Evolutionary conservation across 35 echinoderm and acorn worm species (phyloP).

Genomic region (Patiria miniata): DNA sequence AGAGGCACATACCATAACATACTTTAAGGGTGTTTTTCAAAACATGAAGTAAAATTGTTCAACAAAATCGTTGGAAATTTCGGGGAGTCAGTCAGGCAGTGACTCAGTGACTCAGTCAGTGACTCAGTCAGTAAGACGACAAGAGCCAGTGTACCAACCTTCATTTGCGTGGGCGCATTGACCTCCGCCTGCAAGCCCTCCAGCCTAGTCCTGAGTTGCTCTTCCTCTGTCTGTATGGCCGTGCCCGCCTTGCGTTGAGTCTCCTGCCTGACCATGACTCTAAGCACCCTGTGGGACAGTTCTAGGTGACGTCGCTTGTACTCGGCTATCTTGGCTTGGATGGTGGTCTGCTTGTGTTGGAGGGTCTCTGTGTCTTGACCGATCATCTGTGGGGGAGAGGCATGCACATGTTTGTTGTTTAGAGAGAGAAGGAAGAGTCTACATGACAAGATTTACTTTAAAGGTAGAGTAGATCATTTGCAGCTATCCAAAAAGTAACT

Average conservation of each 20-base stretch:
- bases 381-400: slow-evolving; percentile 41
- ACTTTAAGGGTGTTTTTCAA: no score
- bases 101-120: no score
- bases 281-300: slow-evolving; percentile 73
- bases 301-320: slow-evolving; percentile 75
- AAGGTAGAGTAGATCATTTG: no score
- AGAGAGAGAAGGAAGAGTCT: no score
- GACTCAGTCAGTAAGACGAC: no score
- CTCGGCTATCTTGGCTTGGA: slow-evolving; percentile 79
- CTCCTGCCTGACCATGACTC: slow-evolving; percentile 71
- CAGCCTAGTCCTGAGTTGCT: slow-evolving; percentile 58
- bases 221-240: slow-evolving; percentile 77
- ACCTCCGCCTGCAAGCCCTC: slow-evolving; percentile 56
- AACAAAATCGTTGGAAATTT: no score
- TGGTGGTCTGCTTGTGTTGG: slow-evolving; percentile 75
- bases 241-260: slow-evolving; percentile 69
- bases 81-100: no score
- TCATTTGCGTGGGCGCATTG: slow-evolving; percentile 58
- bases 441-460: no score
- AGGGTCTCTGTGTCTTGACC: slow-evolving; percentile 66
- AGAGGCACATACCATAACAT: no score
- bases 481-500: no score
- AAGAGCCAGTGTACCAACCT: slow-evolving; percentile 5
- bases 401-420: no score
- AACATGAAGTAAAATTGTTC: no score